Conservation (phyloP, 2,113 vertebrate genomes). For the Rhizomys pruinosus region DNA sequence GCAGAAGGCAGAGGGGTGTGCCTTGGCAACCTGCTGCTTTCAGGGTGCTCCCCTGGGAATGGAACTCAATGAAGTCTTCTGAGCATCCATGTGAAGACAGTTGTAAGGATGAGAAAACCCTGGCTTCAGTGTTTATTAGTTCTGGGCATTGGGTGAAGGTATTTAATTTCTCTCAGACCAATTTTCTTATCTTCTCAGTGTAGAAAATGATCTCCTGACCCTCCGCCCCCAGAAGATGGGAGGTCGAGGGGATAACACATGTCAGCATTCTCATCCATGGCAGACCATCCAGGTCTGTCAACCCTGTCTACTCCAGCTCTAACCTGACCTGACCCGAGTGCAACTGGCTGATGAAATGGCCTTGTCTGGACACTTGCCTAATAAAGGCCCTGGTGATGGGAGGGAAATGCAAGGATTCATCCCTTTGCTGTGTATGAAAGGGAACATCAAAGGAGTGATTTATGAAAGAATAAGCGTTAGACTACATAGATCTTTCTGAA, state of each 20-base stretch:
- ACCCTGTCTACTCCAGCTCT: background rate
- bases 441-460: background rate
- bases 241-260: background rate
- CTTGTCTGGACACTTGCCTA: background rate
- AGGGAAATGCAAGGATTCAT: background rate
- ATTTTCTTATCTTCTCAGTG: background rate
- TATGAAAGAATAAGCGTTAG: background rate
- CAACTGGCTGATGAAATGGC: background rate
- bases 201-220: background rate
- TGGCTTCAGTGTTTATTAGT: background rate
- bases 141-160: background rate
- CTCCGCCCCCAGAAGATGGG: background rate
- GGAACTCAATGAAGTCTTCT: background rate
- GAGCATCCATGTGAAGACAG: background rate
- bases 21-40: background rate
- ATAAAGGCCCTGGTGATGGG: background rate
- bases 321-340: background rate
- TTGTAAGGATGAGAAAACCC: background rate
- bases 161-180: constrained; percentile 39
- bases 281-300: background rate
- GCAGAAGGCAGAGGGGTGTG: background rate
- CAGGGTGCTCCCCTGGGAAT: background rate
- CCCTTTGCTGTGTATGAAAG: background rate
- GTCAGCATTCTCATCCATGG: background rate
- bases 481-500: background rate